A percentile compares a stretch with the other conserved stretches of the same genome.
phyloP scores from a whole-genome alignment of 2,888 invertebrate species.

The Luperina testacea region DNA sequence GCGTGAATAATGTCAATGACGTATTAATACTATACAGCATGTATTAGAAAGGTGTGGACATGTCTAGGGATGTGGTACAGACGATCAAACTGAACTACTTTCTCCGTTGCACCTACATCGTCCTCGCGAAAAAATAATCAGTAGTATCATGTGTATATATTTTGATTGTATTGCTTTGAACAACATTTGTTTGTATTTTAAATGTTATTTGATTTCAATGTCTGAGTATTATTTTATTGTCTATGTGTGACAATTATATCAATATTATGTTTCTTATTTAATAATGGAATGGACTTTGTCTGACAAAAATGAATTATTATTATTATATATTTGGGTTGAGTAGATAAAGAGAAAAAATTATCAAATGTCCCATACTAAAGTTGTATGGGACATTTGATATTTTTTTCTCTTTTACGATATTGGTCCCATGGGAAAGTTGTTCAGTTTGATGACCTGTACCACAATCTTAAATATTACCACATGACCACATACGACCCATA shows the following conservation, averaged over 20 bases:
- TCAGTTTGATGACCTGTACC: neutral
- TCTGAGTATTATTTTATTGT: too few species aligned
- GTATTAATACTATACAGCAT: constrained; percentile 23
- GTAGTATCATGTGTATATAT: too few species aligned
- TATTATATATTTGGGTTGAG: neutral
- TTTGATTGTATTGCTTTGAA: too few species aligned
- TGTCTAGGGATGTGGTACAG: neutral
- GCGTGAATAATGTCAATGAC: constrained; percentile 44
- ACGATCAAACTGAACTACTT: neutral
- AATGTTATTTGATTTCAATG: too few species aligned
- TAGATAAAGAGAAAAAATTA: too few species aligned
- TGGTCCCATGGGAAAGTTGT: neutral
- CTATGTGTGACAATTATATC: too few species aligned
- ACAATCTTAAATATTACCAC: neutral
- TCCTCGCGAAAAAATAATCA: neutral
- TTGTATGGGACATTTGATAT: neutral
- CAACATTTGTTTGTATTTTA: too few species aligned
- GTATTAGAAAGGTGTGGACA: neutral
- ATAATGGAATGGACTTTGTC: too few species aligned
- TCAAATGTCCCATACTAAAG: too few species aligned
- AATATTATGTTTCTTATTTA: too few species aligned
- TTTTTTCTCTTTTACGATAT: neutral
- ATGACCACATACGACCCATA: too few species aligned
- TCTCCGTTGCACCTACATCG: neutral
- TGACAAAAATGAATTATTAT: too few species aligned